Evolutionary conservation across 2,113 vertebrate species (phyloP), one percentile per base, ranked within the genome.

Genomic region (Cricetomys ansorgei): DNA sequence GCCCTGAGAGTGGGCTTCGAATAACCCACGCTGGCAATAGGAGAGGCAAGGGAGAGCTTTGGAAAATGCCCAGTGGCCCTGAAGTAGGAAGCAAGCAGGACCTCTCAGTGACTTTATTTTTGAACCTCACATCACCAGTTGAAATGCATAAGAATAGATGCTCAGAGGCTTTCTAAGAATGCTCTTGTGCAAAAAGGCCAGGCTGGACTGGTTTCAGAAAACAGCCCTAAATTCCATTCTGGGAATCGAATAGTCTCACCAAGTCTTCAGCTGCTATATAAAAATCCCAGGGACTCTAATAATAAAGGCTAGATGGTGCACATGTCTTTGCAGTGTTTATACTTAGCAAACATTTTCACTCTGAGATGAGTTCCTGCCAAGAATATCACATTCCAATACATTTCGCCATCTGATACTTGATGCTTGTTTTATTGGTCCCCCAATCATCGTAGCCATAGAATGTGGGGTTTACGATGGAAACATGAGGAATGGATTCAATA

Each of bases 151-250:
- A 97, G 91, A 96, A 96, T 94, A 98, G 94, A 97, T 29, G 43
- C 65, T 95, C 96, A 96, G 93, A 96, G 95, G 79, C 97, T 98
- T 97, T 97, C 97, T 97, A 98, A 97, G 97, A 97, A 98, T 87
- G 97, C 40, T 96, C 40, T 17, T 92, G 88, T 91, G 83, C 94
- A 88, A 91, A 92, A 94, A 94, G 92, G n/a, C 81, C 94, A 73
- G 90, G 81, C 96, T 75, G 3, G 93, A 96, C 50, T 94, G 95
- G 93, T 94, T 97, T 97, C 97, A 96, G 80, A 97, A 94, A 92
- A 64, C 40, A 96, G 97, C 93, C 85, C 92, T 93, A 95, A 93
- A 97, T 97, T 97, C 92, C 96, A 96, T 98, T 97, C 96, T 88
- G 93, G 64, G 81, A 94, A 95, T 91, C 94, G 91, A 95, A 93